A percentile compares a stretch with the other conserved stretches of the same genome.
Conservation (phyloP, 2,113 vertebrate genomes). For the Saguinus imperator region DNA sequence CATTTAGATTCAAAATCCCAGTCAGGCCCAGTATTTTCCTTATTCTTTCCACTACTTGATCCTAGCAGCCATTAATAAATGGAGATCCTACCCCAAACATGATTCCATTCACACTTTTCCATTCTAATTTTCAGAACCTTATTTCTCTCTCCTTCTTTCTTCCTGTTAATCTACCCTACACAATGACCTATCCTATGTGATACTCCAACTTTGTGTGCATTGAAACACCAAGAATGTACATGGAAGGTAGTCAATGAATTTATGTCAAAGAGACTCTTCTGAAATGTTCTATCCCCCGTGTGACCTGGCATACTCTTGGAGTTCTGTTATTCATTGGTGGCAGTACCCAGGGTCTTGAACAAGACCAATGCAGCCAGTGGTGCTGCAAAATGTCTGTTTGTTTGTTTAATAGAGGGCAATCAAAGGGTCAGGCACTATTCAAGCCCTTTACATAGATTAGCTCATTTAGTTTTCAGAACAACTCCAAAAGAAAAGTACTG, state of each 20-base stretch:
- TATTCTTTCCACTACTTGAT: not conserved
- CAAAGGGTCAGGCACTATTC: not conserved
- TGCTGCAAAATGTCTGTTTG: not conserved
- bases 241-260: not conserved
- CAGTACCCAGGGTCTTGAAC: not conserved
- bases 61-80: not conserved
- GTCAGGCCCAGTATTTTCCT: not conserved
- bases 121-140: not conserved
- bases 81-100: not conserved
- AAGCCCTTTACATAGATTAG: not conserved
- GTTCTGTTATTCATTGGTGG: not conserved
- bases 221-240: not conserved
- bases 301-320: not conserved
- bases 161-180: not conserved
- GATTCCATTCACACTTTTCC: not conserved
- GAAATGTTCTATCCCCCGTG: not conserved
- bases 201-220: not conserved
- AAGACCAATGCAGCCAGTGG: not conserved
- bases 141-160: slow-evolving; percentile 6
- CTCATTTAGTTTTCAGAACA: not conserved
- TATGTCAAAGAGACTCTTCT: not conserved
- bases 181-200: not conserved
- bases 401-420: not conserved
- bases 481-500: not conserved
- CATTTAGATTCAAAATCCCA: not conserved